Evolutionary conservation across 2,797 vertebrate genomes (phyloP), one percentile per base, ranked within the genome.

Genomic region (Pangasius macronema): DNA sequence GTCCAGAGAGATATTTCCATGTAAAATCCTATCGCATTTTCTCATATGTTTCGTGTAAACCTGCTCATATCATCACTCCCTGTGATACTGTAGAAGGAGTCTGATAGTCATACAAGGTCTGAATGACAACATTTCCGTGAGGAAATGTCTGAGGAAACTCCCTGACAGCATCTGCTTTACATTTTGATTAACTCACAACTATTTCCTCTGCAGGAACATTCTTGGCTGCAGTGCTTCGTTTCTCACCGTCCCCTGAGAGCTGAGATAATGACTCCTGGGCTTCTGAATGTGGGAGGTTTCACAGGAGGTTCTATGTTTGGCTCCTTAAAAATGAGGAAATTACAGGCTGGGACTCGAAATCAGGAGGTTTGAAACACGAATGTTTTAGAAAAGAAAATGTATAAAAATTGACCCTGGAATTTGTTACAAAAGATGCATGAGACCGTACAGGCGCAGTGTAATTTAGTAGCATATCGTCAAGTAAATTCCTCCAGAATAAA

Each of bases 81-180:
- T 18, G 65, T 89, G 24, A 22, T 73, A 16, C 59, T 27, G 30
- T 14, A 11, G 53, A 33, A 86, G 68, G 10, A 89, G 73, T 22
- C 1, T 10, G 33, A 79, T 75, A 61, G 3, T 33, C 27, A 75
- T 49, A 76, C 53, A 30, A 53, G 57, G 57, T 65, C 22, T 30
- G 61, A 85, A 63, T 51, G 84, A 24, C 68, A 77, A 39, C 61
- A 88, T 89, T 13, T 53, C 53, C 82, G 67, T 75, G 55, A 80
- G 49, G 85, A 87, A 85, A 80, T 36, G 84, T 20, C 75, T 39
- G 22, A 42, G 77, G 57, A 67, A 79, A 70, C n/a, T 79, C 70
- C 70, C 68, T 49, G 70, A 33, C 87, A 63, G 90, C 93, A 94
- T 94, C 91, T 94, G 93, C 91, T 95, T 94, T 93, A 91, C 90